These are phyloP conservation scores for Eupithecia pulchellata DNA, from an alignment of 2,888 invertebrate species.

Conservation along the genomic window DNA sequence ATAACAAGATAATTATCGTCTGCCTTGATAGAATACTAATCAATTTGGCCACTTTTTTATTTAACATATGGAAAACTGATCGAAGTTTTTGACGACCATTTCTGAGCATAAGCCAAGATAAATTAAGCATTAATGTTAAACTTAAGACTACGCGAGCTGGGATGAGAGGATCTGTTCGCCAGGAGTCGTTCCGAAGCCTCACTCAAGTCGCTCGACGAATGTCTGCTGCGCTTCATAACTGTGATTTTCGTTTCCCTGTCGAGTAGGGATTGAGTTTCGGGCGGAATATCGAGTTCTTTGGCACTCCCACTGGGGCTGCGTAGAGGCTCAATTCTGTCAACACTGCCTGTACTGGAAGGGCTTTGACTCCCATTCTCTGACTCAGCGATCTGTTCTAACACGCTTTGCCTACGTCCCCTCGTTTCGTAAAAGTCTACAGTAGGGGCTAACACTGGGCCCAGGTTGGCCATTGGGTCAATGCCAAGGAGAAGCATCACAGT, in stretches of 20 bases:
- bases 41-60: neutral
- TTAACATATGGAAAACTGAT: neutral
- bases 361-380: conserved; percentile 78
- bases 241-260: conserved; percentile 67
- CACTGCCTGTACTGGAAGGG: conserved; percentile 73
- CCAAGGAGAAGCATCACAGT: conserved; percentile 90
- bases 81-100: neutral
- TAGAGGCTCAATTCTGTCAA: conserved; percentile 64
- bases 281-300: conserved; percentile 63
- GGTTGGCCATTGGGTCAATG: conserved; percentile 86
- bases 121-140: conserved; percentile 82
- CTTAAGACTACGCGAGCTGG: conserved; percentile 88
- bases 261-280: conserved; percentile 69
- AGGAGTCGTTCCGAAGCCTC: conserved; percentile 85
- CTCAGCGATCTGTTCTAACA: conserved; percentile 78
- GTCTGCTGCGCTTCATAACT: conserved; percentile 83
- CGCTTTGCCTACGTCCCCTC: conserved; percentile 69
- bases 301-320: conserved; percentile 69
- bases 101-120: neutral
- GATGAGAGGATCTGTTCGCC: conserved; percentile 82
- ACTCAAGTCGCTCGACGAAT: conserved; percentile 89
- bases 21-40: neutral
- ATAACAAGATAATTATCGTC: neutral
- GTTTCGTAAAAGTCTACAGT: conserved; percentile 80
- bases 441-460: conserved; percentile 72